phyloP scores from a whole-genome alignment of 2,888 invertebrate genomes.

The Callosobruchus maculatus region DNA sequence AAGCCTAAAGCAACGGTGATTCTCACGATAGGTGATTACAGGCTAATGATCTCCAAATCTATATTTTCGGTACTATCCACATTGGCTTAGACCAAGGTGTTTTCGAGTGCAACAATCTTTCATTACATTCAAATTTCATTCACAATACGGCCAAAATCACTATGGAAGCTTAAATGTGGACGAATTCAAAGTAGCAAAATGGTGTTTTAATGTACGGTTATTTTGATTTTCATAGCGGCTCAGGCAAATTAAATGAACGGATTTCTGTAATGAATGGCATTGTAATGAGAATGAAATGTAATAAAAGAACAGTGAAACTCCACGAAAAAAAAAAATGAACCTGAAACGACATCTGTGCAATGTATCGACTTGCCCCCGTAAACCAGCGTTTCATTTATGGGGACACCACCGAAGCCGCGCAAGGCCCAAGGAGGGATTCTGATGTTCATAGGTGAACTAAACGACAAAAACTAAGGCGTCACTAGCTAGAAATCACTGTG shows the following conservation, averaged over 20 bases:
- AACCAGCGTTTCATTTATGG: neutral
- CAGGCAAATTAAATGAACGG: too few relatives aligned
- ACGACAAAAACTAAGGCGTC: neutral
- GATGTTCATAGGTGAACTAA: neutral
- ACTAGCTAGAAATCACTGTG: neutral
- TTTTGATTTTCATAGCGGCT: too few relatives aligned
- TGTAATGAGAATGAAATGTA: neutral
- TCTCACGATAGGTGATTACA: neutral
- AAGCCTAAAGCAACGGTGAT: neutral
- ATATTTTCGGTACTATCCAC: too few relatives aligned
- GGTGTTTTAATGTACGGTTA: too few relatives aligned
- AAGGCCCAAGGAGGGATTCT: neutral
- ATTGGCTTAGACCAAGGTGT: too few relatives aligned
- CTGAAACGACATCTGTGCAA: neutral
- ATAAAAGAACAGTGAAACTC: neutral
- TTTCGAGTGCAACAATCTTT: too few relatives aligned
- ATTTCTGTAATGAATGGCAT: too few relatives aligned
- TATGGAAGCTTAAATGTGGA: too few relatives aligned
- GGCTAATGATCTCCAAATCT: neutral
- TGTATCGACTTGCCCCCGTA: neutral
- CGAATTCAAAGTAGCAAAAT: too few relatives aligned
- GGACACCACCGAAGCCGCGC: slow-evolving; percentile 1
- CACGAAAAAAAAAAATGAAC: neutral
- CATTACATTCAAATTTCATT: too few relatives aligned
- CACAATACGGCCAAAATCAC: too few relatives aligned